These are phyloP conservation scores for Smutsia gigantea DNA, from an alignment of 2,797 vertebrate species.

Conservation along the genomic window DNA sequence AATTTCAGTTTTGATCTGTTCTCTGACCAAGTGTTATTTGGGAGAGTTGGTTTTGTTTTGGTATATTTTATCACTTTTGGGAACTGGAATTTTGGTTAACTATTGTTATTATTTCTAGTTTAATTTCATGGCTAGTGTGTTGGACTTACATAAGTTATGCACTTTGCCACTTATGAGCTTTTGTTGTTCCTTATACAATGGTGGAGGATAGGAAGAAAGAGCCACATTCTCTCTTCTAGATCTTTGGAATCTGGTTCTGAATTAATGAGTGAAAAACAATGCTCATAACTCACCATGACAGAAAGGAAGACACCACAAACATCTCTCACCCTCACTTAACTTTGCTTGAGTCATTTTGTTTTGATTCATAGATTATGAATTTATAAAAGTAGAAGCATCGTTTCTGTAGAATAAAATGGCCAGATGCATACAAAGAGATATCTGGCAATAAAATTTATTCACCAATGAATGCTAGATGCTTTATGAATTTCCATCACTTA, in stretches of 20 bases:
- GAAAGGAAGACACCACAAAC: background rate
- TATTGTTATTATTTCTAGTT: slow-evolving; percentile 23
- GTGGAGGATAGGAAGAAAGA: background rate
- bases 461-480: background rate
- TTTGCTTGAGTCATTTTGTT: background rate
- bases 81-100: background rate
- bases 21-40: slow-evolving; percentile 18
- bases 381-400: background rate
- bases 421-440: background rate
- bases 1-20: slow-evolving; percentile 10
- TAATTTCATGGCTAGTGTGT: background rate
- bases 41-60: background rate
- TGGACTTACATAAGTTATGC: background rate
- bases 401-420: slow-evolving; percentile 19
- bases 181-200: background rate
- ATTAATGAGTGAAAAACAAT: background rate
- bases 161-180: background rate
- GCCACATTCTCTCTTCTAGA: background rate
- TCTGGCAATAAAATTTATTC: background rate
- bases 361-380: background rate
- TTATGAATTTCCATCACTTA: background rate
- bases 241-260: background rate
- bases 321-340: background rate
- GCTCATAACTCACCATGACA: background rate
- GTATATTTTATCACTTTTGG: background rate